Evolutionary conservation across 2,113 vertebrate genomes (phyloP), one percentile per base, ranked within the genome.

Genomic region (Rhinolophus sinicus): DNA sequence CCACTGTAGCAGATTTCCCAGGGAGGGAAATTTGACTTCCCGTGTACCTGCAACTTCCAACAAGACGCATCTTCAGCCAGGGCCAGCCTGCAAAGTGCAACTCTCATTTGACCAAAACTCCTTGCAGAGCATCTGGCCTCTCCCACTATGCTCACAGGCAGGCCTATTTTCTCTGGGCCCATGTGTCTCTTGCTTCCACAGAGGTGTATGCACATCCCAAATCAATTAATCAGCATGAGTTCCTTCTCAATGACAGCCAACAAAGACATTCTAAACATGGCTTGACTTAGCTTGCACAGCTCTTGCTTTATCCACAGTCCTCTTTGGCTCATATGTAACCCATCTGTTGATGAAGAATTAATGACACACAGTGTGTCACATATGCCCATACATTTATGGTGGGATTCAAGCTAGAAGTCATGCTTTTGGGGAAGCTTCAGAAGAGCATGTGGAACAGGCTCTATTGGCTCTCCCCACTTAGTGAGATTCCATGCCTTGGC

Each of bases 341-440:
- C 97, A 96, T 96, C 88, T 94, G 94, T 50, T 67, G 62, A n/a
- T 69, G 86, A 67, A 93, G 76, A 80, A 28, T 88, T 64, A 96
- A 87, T 54, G 76, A 65, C 58, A 81, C 28, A 22, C 40, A 70
- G 13, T 24, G 26, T 86, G 56, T 94, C 94, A 75, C 97, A 94
- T 56, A 19, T 65, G 88, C 30, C 88, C n/a, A 26, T 60, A 50
- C 9, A 0, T 70, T 89, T 64, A 13, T 10, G 33, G n/a, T 6
- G 56, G 67, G 26, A 85, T 54, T 87, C 67, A 82, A 56, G 81
- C 50, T 33, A 30, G 75, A 93, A 86, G 91, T 40, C 78, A 38
- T 44, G n/a, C 18, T 93, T 75, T 77, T 12, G 47, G 50, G 60
- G 47, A 82, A 78, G 69, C 62, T 65, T 73, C 64, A 72, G 54